phyloP scores from a whole-genome alignment of 2,797 vertebrate species.

The Philypnodon macrostomus region DNA sequence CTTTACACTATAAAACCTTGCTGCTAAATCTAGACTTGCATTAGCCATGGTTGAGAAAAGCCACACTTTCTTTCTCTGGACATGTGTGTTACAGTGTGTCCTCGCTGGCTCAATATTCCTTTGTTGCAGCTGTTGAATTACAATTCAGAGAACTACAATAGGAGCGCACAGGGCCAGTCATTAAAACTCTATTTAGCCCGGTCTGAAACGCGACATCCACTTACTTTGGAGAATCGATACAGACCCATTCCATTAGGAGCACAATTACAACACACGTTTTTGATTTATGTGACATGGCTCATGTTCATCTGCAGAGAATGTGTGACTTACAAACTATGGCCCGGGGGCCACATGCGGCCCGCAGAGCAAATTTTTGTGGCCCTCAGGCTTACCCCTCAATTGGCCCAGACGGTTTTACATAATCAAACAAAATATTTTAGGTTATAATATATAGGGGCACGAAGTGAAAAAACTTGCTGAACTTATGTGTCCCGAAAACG shows the following conservation, averaged over 20 bases:
- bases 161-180: slow-evolving; percentile 24
- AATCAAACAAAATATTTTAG: too few species aligned
- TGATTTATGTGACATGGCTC: slow-evolving; percentile 45
- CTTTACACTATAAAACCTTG: neutral
- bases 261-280: slow-evolving; percentile 54
- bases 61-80: neutral
- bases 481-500: too few species aligned
- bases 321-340: too few species aligned
- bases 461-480: too few species aligned
- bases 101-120: slow-evolving; percentile 12
- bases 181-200: slow-evolving; percentile 46
- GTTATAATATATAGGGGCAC: too few species aligned
- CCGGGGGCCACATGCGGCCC: too few species aligned
- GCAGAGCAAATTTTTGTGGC: too few species aligned
- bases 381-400: too few species aligned
- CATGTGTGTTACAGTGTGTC: neutral
- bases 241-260: slow-evolving; percentile 47
- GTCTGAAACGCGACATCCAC: slow-evolving; percentile 39
- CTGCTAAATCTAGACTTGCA: neutral
- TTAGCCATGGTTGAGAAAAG: slow-evolving; percentile 6
- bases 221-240: slow-evolving; percentile 58
- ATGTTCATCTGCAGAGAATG: slow-evolving; percentile 42
- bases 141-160: slow-evolving; percentile 23
- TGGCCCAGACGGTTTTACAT: too few species aligned
- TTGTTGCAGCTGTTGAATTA: slow-evolving; percentile 19